These are phyloP conservation scores for Eucera pruinosa DNA, from an alignment of 2,888 invertebrate species.

Conservation along the genomic window DNA sequence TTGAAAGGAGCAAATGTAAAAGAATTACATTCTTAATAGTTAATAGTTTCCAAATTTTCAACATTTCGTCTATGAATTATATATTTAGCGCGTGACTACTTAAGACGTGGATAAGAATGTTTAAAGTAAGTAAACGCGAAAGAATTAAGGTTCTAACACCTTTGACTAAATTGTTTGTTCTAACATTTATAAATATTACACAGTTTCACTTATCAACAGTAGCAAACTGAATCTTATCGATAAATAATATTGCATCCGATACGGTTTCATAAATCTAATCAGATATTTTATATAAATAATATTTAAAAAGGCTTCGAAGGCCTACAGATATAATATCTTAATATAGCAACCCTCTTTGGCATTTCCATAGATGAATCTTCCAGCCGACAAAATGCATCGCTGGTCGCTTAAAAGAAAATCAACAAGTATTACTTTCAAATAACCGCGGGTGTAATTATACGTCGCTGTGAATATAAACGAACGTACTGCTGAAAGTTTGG, in stretches of 20 bases:
- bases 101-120: background rate
- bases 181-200: background rate
- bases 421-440: conserved; percentile 12
- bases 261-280: conserved; percentile 14
- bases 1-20: too few relatives aligned
- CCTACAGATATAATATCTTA: conserved; percentile 28
- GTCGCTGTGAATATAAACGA: conserved; percentile 13
- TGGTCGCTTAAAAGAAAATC: background rate
- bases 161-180: background rate
- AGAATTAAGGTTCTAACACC: background rate
- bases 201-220: background rate
- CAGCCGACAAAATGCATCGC: background rate
- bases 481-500: conserved; percentile 22
- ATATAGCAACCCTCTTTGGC: background rate
- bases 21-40: too few relatives aligned
- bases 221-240: background rate
- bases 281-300: conserved; percentile 22
- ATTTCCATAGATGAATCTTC: conserved; percentile 47
- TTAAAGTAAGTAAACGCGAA: background rate
- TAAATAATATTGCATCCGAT: background rate
- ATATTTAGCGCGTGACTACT: background rate
- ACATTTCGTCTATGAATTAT: too few relatives aligned
- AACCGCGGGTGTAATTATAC: conserved; percentile 36
- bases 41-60: too few relatives aligned
- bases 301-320: conserved; percentile 14